These are phyloP conservation scores for Xiphorhynchus elegans DNA, from an alignment of 2,113 vertebrate genomes.

Conservation along the genomic window DNA sequence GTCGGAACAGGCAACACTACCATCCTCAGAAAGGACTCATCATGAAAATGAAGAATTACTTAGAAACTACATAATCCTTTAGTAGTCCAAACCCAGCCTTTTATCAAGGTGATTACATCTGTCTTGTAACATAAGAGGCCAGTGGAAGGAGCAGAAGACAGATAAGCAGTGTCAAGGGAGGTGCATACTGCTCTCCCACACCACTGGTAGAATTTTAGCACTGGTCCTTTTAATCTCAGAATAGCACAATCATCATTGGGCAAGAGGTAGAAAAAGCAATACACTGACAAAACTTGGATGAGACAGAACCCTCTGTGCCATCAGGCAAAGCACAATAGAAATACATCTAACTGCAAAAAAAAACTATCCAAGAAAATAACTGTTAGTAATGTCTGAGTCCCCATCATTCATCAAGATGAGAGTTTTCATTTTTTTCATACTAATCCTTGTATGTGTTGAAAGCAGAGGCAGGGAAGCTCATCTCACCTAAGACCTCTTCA, in stretches of 20 bases:
- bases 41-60: not conserved
- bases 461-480: not conserved
- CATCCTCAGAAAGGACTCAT: not conserved
- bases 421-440: not conserved
- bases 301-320: not conserved
- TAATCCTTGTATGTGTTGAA: not conserved
- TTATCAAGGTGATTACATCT: not conserved
- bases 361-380: not conserved
- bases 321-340: not conserved
- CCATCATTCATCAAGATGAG: not conserved
- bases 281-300: not conserved
- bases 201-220: accelerated
- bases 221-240: not conserved
- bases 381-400: not conserved
- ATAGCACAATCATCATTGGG: not conserved
- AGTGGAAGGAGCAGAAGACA: not conserved
- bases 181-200: not conserved
- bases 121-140: not conserved
- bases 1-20: not conserved
- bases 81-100: not conserved
- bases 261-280: not conserved
- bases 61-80: accelerated
- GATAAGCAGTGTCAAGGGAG: accelerated
- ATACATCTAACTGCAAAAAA: not conserved
- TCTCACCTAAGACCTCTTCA: not conserved